phyloP scores from a whole-genome alignment of 1,140 invertebrate genomes.

The Teleopsis dalmanni region DNA sequence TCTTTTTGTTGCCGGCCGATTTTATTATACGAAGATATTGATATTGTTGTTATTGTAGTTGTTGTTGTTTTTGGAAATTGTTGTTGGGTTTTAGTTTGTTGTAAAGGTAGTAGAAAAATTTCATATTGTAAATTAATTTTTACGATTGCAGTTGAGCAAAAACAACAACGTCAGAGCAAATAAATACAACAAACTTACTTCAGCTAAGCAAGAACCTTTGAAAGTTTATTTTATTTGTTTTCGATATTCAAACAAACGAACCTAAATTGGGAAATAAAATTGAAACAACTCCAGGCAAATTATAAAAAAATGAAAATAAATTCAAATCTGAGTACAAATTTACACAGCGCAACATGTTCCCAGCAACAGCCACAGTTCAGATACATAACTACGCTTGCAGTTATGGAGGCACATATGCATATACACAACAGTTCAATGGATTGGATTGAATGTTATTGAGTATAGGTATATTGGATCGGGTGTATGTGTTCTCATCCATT shows the following conservation, averaged over 20 bases:
- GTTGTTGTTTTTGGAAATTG: not conserved
- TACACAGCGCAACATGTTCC: too few species aligned
- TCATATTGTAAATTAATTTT: slow-evolving; percentile 16
- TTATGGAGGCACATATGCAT: too few species aligned
- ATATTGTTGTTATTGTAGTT: not conserved
- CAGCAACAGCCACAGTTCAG: too few species aligned
- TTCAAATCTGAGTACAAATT: too few species aligned
- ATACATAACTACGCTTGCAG: too few species aligned
- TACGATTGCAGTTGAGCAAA: slow-evolving; percentile 8
- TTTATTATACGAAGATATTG: not conserved
- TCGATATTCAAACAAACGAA: slow-evolving; percentile 16
- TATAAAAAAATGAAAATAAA: slow-evolving; percentile 6
- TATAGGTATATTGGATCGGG: too few species aligned
- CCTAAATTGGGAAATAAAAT: slow-evolving; percentile 15
- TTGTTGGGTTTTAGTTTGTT: not conserved
- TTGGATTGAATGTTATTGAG: too few species aligned
- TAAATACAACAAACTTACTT: too few species aligned
- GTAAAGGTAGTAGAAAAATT: slow-evolving; percentile 5
- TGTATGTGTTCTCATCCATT: too few species aligned
- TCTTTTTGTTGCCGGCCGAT: too few species aligned
- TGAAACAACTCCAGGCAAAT: slow-evolving; percentile 13
- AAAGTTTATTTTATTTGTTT: slow-evolving; percentile 8
- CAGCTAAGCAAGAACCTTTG: slow-evolving; percentile 1
- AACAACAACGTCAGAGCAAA: not conserved
- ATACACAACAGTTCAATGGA: too few species aligned